Evolutionary conservation across 1,140 invertebrate species (phyloP).

Genomic region (Drosophila varians): DNA sequence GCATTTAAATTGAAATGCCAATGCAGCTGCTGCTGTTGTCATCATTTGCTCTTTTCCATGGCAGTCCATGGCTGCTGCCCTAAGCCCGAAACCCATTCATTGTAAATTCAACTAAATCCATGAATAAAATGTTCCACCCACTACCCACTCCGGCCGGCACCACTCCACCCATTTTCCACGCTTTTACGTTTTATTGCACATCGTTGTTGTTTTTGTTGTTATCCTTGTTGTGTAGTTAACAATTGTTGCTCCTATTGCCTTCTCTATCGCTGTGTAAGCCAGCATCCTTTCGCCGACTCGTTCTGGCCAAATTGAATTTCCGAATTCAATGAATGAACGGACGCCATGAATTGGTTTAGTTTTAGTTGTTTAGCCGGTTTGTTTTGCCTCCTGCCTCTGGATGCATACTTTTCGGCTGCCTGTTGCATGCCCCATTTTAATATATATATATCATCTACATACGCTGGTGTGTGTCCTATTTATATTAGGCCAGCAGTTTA

Average conservation of each 20-base stretch:
- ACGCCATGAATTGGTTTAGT: constrained; percentile 72
- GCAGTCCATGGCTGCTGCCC: constrained; percentile 41
- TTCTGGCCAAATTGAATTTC: constrained; percentile 74
- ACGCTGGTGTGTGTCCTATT: constrained; percentile 8
- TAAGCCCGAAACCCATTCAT: constrained; percentile 72
- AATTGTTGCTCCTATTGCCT: constrained; percentile 37
- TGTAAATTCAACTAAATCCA: constrained; percentile 81
- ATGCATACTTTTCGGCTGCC: constrained; percentile 74
- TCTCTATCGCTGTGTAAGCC: background rate
- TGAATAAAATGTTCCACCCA: constrained; percentile 74
- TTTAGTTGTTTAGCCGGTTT: constrained; percentile 75
- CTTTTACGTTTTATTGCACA: constrained; percentile 70
- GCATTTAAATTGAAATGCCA: constrained; percentile 75
- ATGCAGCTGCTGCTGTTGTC: constrained; percentile 52
- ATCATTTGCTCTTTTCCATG: constrained; percentile 76
- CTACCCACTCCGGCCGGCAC: no score
- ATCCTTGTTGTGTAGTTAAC: constrained; percentile 53
- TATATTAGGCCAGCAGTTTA: constrained; percentile 52
- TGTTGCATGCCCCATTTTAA: constrained; percentile 56
- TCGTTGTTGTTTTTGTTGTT: constrained; percentile 45
- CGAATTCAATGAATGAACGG: constrained; percentile 79
- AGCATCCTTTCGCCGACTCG: constrained; percentile 35
- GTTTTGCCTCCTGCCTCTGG: constrained; percentile 25
- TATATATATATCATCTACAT: constrained; percentile 18
- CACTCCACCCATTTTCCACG: constrained; percentile 11